These are phyloP conservation scores for Macropis europaea DNA, from an alignment of 2,888 invertebrate species.

Conservation along the genomic window DNA sequence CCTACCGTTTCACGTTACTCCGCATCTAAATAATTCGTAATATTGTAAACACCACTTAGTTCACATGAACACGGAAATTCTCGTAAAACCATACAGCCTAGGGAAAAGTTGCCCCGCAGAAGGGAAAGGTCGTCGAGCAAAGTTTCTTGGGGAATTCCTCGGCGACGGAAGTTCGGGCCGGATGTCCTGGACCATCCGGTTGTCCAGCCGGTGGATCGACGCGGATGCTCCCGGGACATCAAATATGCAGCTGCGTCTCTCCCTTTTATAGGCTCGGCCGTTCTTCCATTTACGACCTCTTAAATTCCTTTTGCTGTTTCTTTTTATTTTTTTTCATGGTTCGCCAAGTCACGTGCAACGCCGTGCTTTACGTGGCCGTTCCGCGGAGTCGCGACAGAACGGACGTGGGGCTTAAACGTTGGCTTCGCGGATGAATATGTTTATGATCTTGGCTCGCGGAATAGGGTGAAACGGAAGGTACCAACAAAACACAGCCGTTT, in stretches of 20 bases:
- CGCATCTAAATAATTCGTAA: too few species aligned
- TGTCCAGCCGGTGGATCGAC: conserved; percentile 32
- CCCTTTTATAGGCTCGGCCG: conserved; percentile 37
- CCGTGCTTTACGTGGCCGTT: conserved; percentile 43
- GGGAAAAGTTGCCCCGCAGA: background rate
- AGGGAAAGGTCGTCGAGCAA: conserved; percentile 17
- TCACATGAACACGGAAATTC: too few species aligned
- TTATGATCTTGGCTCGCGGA: conserved; percentile 45
- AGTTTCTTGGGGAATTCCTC: conserved; percentile 22
- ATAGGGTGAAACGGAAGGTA: background rate
- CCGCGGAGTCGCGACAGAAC: conserved; percentile 4
- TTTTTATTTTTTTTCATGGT: conserved; percentile 20
- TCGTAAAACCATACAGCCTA: too few species aligned
- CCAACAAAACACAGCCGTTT: conserved; percentile 9
- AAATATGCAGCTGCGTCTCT: conserved; percentile 46
- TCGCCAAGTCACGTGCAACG: conserved; percentile 51
- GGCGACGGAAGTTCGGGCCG: conserved; percentile 15
- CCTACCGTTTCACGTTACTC: too few species aligned
- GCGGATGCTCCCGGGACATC: conserved; percentile 46
- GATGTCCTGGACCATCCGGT: conserved; percentile 16
- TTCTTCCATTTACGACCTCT: conserved; percentile 40
- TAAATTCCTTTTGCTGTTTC: conserved; percentile 43
- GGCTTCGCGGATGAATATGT: conserved; percentile 43
- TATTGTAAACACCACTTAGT: too few species aligned
- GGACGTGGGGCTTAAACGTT: conserved; percentile 11